Percentiles rank a stretch among this genome's conserved stretches.
These are phyloP conservation scores for Drosophila rubida DNA, from an alignment of 2,888 invertebrate species.

Conservation along the genomic window DNA sequence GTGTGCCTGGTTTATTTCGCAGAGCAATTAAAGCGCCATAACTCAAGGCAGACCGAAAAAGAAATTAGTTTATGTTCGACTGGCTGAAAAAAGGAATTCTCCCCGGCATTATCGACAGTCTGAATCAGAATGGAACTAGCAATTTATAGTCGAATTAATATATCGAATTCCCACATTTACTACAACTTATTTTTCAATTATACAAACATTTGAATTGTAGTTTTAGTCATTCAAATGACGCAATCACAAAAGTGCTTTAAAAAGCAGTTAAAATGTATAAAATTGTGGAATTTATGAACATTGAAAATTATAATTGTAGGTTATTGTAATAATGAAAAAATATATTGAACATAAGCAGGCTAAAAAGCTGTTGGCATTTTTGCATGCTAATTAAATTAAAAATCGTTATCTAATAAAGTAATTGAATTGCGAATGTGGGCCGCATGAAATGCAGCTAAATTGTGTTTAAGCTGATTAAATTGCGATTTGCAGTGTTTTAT, in stretches of 20 bases:
- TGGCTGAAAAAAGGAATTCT: neutral
- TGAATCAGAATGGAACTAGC: neutral
- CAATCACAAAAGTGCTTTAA: too few relatives aligned
- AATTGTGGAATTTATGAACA: neutral
- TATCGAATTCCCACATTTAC: neutral
- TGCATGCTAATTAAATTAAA: neutral
- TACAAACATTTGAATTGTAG: too few relatives aligned
- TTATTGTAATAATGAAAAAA: neutral
- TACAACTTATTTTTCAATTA: too few relatives aligned
- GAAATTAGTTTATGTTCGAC: slow-evolving; percentile 25
- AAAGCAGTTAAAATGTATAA: too few relatives aligned
- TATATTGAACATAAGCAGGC: neutral
- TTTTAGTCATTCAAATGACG: too few relatives aligned
- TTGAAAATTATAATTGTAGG: neutral
- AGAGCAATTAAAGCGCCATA: slow-evolving; percentile 63
- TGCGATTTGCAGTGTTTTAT: neutral
- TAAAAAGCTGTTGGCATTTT: neutral
- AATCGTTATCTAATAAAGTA: neutral
- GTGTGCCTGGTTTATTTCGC: slow-evolving; percentile 29
- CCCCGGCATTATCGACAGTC: neutral
- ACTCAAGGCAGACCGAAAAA: slow-evolving; percentile 40
- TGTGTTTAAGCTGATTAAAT: slow-evolving; percentile 2
- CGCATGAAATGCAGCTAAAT: neutral
- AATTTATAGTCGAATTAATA: neutral
- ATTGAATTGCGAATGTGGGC: neutral